Evolutionary conservation across 2,888 invertebrate species (phyloP).

Genomic region (Steinernema carpocapsae): DNA sequence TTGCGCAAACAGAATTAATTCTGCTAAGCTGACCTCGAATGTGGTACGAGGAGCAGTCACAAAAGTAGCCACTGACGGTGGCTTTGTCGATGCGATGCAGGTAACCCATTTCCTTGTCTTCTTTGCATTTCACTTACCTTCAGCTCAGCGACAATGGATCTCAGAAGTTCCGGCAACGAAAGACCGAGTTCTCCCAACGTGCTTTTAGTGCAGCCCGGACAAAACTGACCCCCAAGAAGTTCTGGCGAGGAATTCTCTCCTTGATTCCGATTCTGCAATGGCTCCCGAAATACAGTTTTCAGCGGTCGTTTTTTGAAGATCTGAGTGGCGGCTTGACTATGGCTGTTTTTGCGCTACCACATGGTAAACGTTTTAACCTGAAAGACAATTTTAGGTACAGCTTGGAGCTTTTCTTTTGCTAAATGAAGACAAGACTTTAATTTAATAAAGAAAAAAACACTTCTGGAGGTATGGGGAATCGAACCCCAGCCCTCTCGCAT

Average conservation of each 20-base stretch:
- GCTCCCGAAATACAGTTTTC: constrained; percentile 65
- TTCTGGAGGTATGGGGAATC: constrained; percentile 53
- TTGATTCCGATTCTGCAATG: constrained; percentile 48
- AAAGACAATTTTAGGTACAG: no score
- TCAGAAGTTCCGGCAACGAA: constrained; percentile 14
- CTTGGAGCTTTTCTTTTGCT: no score
- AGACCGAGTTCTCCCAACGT: neutral
- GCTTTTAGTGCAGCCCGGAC: neutral
- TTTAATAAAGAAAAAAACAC: neutral
- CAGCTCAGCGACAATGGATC: neutral
- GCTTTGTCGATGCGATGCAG: constrained; percentile 9
- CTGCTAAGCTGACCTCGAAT: constrained; percentile 20
- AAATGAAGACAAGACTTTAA: no score
- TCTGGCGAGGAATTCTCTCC: constrained; percentile 8
- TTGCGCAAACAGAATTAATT: constrained; percentile 31
- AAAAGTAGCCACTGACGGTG: constrained; percentile 14
- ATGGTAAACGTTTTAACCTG: constrained; percentile 47
- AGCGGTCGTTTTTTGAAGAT: constrained; percentile 64
- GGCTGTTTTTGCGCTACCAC: constrained; percentile 67
- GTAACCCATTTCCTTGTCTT: neutral
- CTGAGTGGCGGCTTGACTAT: constrained; percentile 66
- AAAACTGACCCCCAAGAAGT: neutral
- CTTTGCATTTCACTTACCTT: neutral
- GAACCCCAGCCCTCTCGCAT: constrained; percentile 57
- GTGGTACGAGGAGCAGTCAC: neutral